These are phyloP conservation scores for Hylaea fasciaria DNA, from an alignment of 2,888 invertebrate genomes.

Conservation along the genomic window DNA sequence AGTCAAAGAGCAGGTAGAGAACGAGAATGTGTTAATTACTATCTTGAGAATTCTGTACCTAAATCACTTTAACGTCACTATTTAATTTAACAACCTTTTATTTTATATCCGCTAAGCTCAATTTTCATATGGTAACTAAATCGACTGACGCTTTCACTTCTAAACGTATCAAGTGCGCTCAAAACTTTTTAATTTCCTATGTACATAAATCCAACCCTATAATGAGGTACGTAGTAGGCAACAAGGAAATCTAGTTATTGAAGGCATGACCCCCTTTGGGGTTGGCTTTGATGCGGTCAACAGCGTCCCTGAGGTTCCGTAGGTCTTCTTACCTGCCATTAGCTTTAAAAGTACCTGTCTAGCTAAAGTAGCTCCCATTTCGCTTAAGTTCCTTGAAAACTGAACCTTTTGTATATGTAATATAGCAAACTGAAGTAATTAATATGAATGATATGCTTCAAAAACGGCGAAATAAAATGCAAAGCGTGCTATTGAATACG, in stretches of 20 bases:
- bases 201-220: slow-evolving; percentile 3
- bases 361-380: neutral
- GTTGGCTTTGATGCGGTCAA: slow-evolving; percentile 38
- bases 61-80: neutral
- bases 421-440: too few relatives aligned
- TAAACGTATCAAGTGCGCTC: too few relatives aligned
- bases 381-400: neutral
- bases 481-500: too few relatives aligned
- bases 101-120: too few relatives aligned
- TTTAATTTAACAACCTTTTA: too few relatives aligned
- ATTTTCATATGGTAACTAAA: too few relatives aligned
- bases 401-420: too few relatives aligned
- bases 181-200: neutral
- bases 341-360: neutral
- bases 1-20: slow-evolving; percentile 3
- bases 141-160: too few relatives aligned
- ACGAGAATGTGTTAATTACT: slow-evolving; percentile 8
- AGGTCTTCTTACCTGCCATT: slow-evolving; percentile 33
- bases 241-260: slow-evolving; percentile 30
- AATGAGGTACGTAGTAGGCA: slow-evolving; percentile 17
- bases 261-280: slow-evolving; percentile 28
- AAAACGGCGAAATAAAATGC: too few relatives aligned
- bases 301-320: slow-evolving; percentile 17
- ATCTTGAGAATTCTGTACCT: neutral
- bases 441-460: too few relatives aligned